Conservation (phyloP, 2,888 invertebrate species). For the Mythimna pallens region DNA sequence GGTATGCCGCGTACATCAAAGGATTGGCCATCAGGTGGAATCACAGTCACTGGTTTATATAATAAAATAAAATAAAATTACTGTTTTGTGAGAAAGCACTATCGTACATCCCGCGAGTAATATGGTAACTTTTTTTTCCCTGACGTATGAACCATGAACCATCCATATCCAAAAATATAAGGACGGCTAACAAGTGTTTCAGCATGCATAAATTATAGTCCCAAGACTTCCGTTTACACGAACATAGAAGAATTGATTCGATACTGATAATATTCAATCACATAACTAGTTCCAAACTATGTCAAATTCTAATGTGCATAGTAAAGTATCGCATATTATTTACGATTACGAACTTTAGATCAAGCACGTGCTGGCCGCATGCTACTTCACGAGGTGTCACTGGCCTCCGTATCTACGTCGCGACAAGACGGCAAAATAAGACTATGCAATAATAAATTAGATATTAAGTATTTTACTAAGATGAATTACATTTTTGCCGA, state of each 20-base stretch:
- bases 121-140: no score
- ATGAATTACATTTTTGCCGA: background rate
- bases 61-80: no score
- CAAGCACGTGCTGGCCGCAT: conserved; percentile 42
- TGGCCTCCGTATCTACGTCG: conserved; percentile 50
- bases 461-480: background rate
- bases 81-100: no score
- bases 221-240: background rate
- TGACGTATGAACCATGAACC: no score
- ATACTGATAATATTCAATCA: conserved; percentile 7
- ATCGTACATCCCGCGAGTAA: no score
- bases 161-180: background rate
- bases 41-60: no score
- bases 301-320: conserved; percentile 26
- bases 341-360: conserved; percentile 32
- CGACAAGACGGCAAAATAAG: conserved; percentile 26
- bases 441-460: conserved; percentile 11
- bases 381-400: conserved; percentile 41
- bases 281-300: conserved; percentile 1
- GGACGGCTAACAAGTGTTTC: background rate
- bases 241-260: background rate
- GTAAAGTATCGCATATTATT: conserved; percentile 34
- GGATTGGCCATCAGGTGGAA: no score
- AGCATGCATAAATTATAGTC: background rate
- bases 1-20: no score